Evolutionary conservation across 2,113 vertebrate genomes (phyloP), one percentile per base, ranked within the genome.

Genomic region (Perca flavescens): DNA sequence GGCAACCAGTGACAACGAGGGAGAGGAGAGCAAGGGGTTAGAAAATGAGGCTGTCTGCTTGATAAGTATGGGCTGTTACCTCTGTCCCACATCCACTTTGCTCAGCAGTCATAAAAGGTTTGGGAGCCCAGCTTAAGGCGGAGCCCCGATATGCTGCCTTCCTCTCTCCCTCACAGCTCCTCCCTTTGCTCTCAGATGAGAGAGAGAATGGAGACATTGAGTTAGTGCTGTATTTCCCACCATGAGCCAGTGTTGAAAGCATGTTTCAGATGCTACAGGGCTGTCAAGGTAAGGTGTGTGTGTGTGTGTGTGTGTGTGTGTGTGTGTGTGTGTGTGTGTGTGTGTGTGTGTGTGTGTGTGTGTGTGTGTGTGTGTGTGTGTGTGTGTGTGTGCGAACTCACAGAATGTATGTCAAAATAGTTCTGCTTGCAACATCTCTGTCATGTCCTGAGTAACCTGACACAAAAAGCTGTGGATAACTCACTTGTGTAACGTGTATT

Each of bases 11-110:
- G 68, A 82, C 61, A 80, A 88, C 1, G 52, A 65, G 49, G 47
- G 47, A 83, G 84, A 66, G 22, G 53, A 80, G 77, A 86, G 86
- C 80, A 64, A 83, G 65, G 73, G 67, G 61, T 74, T 84, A 87
- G 91, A 94, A 94, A 94, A 95, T 92, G 86, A 93, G 90, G 86
- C 79, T 90, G 89, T 94, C 93, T 87, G 65, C 81, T 94, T 93
- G 92, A 92, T 89, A 91, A 93, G 88, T 90, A 81, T 70, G 82
- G 71, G 86, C 91, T 80, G 87, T 90, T 90, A 91, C 90, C 84
- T 76, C 71, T 40, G 81, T 87, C 66, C 82, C 86, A 77, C 92
- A 93, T 87, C 86, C 91, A 93, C 91, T 94, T 92, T 89, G 92
- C 84, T 93, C 88, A 67, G 82, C 82, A 83, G 84, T 86, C 92